Conservation (phyloP, 1,140 invertebrate genomes). For the Trichonephila clavata region DNA sequence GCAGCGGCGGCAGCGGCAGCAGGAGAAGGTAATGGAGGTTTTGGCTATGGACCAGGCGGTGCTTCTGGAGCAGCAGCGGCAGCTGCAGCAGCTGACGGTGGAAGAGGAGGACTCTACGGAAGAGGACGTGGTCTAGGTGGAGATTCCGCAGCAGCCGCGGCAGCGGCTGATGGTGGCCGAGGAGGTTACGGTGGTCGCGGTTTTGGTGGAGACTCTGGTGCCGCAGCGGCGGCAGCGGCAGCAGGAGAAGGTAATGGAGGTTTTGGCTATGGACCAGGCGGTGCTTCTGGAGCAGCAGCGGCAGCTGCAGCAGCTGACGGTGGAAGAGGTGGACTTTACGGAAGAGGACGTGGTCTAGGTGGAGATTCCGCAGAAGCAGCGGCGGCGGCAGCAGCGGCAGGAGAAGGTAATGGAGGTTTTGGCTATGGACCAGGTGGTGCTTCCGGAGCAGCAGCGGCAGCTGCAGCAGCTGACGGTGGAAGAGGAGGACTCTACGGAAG, state of each 20-base stretch:
- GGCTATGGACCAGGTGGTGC: background rate
- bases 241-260: too few species aligned
- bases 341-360: too few species aligned
- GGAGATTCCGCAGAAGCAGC: background rate
- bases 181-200: too few species aligned
- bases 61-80: background rate
- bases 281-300: background rate
- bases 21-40: background rate
- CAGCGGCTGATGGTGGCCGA: too few species aligned
- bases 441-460: background rate
- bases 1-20: background rate
- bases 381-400: background rate
- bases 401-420: background rate
- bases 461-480: background rate
- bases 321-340: too few species aligned
- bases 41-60: background rate
- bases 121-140: too few species aligned
- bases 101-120: too few species aligned
- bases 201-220: too few species aligned
- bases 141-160: too few species aligned
- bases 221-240: too few species aligned
- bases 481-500: background rate
- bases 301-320: background rate
- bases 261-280: too few species aligned
- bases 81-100: too few species aligned